phyloP scores from a whole-genome alignment of 2,888 invertebrate genomes.

The Scaptomyza flava region DNA sequence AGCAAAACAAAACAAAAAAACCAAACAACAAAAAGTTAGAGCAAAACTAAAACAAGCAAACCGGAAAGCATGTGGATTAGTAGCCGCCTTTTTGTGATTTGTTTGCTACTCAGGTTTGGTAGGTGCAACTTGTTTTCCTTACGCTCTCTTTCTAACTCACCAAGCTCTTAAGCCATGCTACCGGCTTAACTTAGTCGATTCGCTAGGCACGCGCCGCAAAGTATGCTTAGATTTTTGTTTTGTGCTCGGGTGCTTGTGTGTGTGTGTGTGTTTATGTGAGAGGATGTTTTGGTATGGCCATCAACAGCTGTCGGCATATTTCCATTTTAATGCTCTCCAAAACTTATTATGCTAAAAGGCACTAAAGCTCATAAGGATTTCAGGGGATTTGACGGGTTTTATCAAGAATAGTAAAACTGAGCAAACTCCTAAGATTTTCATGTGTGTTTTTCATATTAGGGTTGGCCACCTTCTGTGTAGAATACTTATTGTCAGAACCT shows the following conservation, averaged over 20 bases:
- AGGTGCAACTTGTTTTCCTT: constrained; percentile 63
- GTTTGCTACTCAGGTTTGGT: constrained; percentile 83
- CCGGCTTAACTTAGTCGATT: constrained; percentile 49
- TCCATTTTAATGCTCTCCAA: constrained; percentile 41
- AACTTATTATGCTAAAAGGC: constrained; percentile 68
- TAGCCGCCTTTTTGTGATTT: constrained; percentile 83
- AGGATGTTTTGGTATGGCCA: constrained; percentile 43
- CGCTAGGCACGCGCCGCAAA: constrained; percentile 59
- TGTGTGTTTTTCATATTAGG: constrained; percentile 8
- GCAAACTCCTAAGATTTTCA: constrained; percentile 9
- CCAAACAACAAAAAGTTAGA: constrained; percentile 31
- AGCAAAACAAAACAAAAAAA: constrained; percentile 26
- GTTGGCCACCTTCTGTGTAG: background rate
- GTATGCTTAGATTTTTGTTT: constrained; percentile 48
- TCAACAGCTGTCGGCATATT: constrained; percentile 73
- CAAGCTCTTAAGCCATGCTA: constrained; percentile 53
- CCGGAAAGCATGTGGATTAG: constrained; percentile 84
- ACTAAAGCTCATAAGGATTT: constrained; percentile 52
- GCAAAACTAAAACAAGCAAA: constrained; percentile 75
- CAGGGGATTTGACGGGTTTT: constrained; percentile 38
- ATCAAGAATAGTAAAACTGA: background rate
- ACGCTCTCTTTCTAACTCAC: background rate
- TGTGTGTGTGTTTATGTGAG: constrained; percentile 31
- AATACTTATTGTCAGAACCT: background rate
- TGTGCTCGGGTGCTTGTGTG: constrained; percentile 1